A percentile compares a stretch with the other conserved stretches of the same genome.
phyloP scores from a whole-genome alignment of 2,113 vertebrate genomes.

The Ciconia boyciana region DNA sequence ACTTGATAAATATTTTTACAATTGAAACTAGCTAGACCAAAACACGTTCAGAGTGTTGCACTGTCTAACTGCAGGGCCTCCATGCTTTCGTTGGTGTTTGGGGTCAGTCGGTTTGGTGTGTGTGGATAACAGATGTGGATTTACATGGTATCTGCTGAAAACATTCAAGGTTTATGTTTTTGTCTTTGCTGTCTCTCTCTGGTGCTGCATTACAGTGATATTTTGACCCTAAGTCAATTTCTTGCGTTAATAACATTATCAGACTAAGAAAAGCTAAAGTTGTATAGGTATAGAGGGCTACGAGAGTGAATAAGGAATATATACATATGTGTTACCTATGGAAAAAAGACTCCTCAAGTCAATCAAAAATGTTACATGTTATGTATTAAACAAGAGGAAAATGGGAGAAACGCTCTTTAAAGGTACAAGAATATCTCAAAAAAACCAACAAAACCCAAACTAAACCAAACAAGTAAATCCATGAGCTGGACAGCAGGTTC shows the following conservation, averaged over 20 bases:
- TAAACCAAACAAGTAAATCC: not conserved
- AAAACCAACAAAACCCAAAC: not conserved
- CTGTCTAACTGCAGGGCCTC: not conserved
- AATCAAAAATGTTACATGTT: not conserved
- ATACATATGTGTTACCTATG: not conserved
- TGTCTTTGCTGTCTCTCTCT: not conserved
- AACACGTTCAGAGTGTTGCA: not conserved
- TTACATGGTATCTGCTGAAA: not conserved
- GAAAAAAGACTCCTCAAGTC: not conserved
- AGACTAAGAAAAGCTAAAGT: not conserved
- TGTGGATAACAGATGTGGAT: not conserved
- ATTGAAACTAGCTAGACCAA: not conserved
- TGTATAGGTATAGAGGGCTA: not conserved
- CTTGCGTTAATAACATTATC: not conserved
- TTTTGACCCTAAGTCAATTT: not conserved
- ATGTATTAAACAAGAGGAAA: not conserved
- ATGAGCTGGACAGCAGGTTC: not conserved
- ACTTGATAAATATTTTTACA: slow-evolving; percentile 3
- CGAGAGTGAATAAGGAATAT: not conserved
- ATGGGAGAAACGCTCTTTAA: not conserved
- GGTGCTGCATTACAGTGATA: not conserved
- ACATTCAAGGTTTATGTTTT: not conserved
- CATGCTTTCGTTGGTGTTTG: not conserved
- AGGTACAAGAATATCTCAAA: not conserved
- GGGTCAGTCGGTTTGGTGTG: not conserved